Evolutionary conservation across 2,113 vertebrate species (phyloP).

Genomic region (Tachuris rubrigastra): DNA sequence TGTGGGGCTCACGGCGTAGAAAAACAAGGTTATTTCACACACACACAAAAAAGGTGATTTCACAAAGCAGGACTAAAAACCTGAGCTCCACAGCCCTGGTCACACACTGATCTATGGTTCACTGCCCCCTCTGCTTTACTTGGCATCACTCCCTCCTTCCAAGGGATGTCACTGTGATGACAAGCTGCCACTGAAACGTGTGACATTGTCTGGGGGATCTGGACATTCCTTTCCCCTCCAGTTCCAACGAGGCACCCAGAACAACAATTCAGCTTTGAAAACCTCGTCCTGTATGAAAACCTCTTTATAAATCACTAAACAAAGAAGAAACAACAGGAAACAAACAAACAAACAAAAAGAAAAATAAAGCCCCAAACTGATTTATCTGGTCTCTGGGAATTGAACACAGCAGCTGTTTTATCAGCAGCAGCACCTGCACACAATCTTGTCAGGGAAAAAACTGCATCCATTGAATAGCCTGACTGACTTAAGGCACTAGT

Average conservation of each 20-base stretch:
- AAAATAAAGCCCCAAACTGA: background rate
- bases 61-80: background rate
- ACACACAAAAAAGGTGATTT: background rate
- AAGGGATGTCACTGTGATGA: background rate
- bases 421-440: slow-evolving; percentile 26
- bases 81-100: background rate
- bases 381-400: slow-evolving; percentile 19
- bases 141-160: background rate
- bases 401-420: slow-evolving; percentile 26
- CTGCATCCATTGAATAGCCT: background rate
- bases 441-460: slow-evolving; percentile 7
- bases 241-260: background rate
- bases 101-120: background rate
- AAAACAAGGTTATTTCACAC: background rate
- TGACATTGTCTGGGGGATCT: background rate
- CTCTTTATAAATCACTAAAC: background rate
- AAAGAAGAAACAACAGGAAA: background rate
- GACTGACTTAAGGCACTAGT: slow-evolving; percentile 9
- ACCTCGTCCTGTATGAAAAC: background rate
- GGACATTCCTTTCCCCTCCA: background rate
- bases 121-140: background rate
- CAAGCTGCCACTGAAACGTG: accelerated
- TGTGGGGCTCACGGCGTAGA: background rate
- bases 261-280: background rate
- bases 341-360: background rate